These are phyloP conservation scores for Prinia subflava DNA, from an alignment of 2,113 vertebrate genomes.

Conservation along the genomic window DNA sequence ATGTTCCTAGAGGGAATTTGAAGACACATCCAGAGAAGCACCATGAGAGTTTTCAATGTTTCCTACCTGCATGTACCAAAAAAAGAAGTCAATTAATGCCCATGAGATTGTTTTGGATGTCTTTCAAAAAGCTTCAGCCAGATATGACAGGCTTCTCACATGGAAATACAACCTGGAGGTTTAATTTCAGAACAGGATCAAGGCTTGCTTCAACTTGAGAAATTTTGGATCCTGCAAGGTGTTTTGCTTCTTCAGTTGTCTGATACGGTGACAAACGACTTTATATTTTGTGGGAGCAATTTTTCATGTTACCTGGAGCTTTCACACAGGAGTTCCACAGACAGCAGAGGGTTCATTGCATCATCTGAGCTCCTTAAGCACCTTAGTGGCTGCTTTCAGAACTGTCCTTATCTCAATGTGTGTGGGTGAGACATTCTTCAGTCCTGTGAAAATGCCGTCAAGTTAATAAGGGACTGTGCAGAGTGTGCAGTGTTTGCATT, in stretches of 20 bases:
- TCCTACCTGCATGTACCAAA: not conserved
- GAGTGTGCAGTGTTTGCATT: not conserved
- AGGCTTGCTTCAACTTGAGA: not conserved
- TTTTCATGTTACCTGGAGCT: not conserved
- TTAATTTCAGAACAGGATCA: not conserved
- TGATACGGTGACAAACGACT: not conserved
- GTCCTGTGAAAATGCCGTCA: not conserved
- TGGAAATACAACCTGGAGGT: not conserved
- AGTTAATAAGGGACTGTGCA: not conserved
- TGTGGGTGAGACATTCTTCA: slow-evolving; percentile 27
- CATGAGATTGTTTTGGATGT: not conserved
- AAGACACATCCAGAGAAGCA: not conserved
- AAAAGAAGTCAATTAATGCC: not conserved
- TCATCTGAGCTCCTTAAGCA: not conserved
- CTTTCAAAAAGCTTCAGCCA: not conserved
- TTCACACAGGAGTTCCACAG: not conserved
- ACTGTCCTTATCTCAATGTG: not conserved
- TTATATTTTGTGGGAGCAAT: not conserved
- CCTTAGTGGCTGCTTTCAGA: not conserved
- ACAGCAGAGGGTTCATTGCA: not conserved
- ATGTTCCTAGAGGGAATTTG: not conserved
- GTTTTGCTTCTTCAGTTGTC: not conserved
- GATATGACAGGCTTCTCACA: not conserved
- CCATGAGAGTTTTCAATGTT: not conserved
- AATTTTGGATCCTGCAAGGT: not conserved